Evolutionary conservation across 2,888 invertebrate genomes (phyloP), one percentile per base, ranked within the genome.

Genomic region (Dioctria linearis): DNA sequence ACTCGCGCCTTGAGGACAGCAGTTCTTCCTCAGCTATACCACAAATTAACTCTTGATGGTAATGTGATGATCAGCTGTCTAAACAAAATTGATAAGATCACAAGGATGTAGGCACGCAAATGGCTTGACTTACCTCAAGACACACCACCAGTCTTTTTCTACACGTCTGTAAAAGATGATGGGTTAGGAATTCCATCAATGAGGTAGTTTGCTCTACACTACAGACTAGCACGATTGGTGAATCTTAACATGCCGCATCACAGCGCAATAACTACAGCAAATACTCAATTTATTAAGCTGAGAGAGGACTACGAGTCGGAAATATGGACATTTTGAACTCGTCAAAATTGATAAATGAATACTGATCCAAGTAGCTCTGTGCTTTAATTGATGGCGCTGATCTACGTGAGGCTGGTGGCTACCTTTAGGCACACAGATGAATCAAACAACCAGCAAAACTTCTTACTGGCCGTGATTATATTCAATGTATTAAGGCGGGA

Each of bases 81-180:
- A 25, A 49, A 49, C 5, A 69, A 46, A 46, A 37, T 49, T 1
- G 49, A 69, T 25, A 9, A 11, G 1, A 4, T 49, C 4, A 49
- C 49, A 5, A 39, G 69, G 25, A 4, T 13, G 4, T 5, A 9
- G 4, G 46, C 25, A 2, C 37, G 46, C 8, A 69, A 46, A 49
- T 46, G 69, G 69, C 49, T 69, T 49, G 40, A 46, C 4, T 4
- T 69, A 3, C 51, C 69, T 3, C 46, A 69, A 49, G 51, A 69
- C 51, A 11, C 25, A n/a, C 69, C 69, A 3, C 13, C 6, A 1
- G 69, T 49, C 3, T 69, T 69, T 13, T 69, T 69, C 42, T 49
- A 69, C 11, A 49, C 69, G 1, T 6, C 46, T 49, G 49, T 69
- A 2, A 13, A 46, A 1, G 4, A 13, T 0, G 69, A 49, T 4